Percentiles rank a stretch among this genome's conserved stretches.
Conservation (phyloP, 2,113 vertebrate genomes). For the Microtus montanus region DNA sequence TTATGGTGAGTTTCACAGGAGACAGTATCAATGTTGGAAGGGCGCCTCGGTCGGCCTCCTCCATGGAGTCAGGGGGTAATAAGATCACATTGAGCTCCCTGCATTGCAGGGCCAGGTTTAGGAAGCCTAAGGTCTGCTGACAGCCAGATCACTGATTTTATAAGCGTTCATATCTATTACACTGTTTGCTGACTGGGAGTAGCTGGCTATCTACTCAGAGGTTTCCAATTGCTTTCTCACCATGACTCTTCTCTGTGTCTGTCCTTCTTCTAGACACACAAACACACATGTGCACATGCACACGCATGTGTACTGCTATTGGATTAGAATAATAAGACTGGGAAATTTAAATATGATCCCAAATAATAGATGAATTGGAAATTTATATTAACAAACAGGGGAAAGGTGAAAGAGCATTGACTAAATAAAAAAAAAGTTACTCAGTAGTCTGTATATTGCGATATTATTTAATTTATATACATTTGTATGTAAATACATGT, state of each 20-base stretch:
- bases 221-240: slow-evolving; percentile 14
- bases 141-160: not conserved
- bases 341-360: not conserved
- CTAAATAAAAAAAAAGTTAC: not conserved
- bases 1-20: not conserved
- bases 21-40: not conserved
- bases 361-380: slow-evolving; percentile 18
- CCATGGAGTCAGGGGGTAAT: not conserved
- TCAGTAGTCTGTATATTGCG: not conserved
- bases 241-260: not conserved
- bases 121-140: slow-evolving; percentile 14
- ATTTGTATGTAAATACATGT: not conserved
- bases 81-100: not conserved
- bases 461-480: not conserved
- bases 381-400: not conserved
- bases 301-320: not conserved
- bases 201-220: not conserved
- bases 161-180: not conserved
- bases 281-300: too few species aligned
- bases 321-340: not conserved
- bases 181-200: not conserved
- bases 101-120: not conserved
- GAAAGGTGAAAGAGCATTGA: not conserved
- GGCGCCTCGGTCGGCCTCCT: not conserved
- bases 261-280: not conserved